Evolutionary conservation across 2,888 invertebrate species (phyloP).

Genomic region (Belgica antarctica): DNA sequence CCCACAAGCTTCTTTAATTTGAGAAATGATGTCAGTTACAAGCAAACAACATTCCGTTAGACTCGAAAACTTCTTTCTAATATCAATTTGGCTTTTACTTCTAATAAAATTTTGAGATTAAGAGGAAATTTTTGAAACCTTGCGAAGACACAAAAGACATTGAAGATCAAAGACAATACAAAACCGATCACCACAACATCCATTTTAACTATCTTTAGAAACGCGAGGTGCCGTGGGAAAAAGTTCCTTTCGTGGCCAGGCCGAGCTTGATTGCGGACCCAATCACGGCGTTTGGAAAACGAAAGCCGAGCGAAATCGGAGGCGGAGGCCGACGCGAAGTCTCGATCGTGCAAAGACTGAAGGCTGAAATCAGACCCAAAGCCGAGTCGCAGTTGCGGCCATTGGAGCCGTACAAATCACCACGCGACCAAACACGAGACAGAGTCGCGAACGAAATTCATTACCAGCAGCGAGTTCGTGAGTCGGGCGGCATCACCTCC

Average conservation of each 20-base stretch:
- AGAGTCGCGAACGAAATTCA: slow-evolving; percentile 63
- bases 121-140: slow-evolving; percentile 40
- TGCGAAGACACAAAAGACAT: neutral
- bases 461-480: slow-evolving; percentile 60
- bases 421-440: slow-evolving; percentile 65
- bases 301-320: slow-evolving; percentile 52
- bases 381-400: slow-evolving; percentile 61
- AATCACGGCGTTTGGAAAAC: slow-evolving; percentile 78
- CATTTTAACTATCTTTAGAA: slow-evolving; percentile 62
- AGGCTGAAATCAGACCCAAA: slow-evolving; percentile 63
- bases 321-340: slow-evolving; percentile 50
- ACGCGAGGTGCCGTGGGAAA: slow-evolving; percentile 80
- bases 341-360: slow-evolving; percentile 57
- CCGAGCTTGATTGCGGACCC: slow-evolving; percentile 82
- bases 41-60: too few species aligned
- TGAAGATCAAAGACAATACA: slow-evolving; percentile 26
- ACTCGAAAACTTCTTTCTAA: too few species aligned
- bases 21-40: too few species aligned
- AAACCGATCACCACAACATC: neutral
- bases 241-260: slow-evolving; percentile 81
- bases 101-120: slow-evolving; percentile 4
- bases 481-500: slow-evolving; percentile 59
- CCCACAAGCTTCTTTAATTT: too few species aligned
- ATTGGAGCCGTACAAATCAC: slow-evolving; percentile 66
- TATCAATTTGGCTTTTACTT: neutral